Base-by-base conservation (phyloP, 2,113 vertebrate species). In the Microcebus jonahi region DNA sequence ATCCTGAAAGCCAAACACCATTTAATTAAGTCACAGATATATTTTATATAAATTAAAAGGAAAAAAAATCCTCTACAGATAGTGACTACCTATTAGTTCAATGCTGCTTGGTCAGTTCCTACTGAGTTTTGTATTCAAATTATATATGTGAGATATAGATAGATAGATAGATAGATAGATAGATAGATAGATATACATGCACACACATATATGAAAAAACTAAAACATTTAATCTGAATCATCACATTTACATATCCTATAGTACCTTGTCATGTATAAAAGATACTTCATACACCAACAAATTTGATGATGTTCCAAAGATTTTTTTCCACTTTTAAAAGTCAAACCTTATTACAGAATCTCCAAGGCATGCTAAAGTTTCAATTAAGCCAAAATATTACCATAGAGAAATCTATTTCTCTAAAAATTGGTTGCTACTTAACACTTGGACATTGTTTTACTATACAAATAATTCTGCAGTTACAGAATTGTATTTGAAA, bases 201-300 rank as follows among this genome's bases (percentile, higher is more conserved):
- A 79, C 4, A 80, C 6, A 88, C 55, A 8, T 31, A 50, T 39
- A 45, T 42, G 31, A 76, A 57, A 67, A 87, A 70, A 8, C 36
- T 68, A 7, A 94, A 94, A 27, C 61, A 94, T 79, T 88, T 87
- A 3, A 97, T 88, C n/a, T 68, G 39, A 86, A 25, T 88, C 36
- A 34, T 86, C 57, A 83, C 17, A 39, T 70, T 82, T 88, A 92
- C n/a, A 82, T 39, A 81, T 27, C 21, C 10, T 90, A 39, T 34
- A 50, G 53, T 63, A 83, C 48, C 14, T 88, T 87, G 63, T 53
- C 39, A 85, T 25, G 0, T 82, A 1, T 75, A 93, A 87, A 93
- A 83, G 25, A 65, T 50, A 68, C 1, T 75, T 95, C 45, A 25
- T 50, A 68, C 4, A 42, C 3, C 67, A 92, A 96, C 8, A 71